These are phyloP conservation scores for Percina caprodes DNA, from an alignment of 2,113 vertebrate genomes.

Conservation along the genomic window DNA sequence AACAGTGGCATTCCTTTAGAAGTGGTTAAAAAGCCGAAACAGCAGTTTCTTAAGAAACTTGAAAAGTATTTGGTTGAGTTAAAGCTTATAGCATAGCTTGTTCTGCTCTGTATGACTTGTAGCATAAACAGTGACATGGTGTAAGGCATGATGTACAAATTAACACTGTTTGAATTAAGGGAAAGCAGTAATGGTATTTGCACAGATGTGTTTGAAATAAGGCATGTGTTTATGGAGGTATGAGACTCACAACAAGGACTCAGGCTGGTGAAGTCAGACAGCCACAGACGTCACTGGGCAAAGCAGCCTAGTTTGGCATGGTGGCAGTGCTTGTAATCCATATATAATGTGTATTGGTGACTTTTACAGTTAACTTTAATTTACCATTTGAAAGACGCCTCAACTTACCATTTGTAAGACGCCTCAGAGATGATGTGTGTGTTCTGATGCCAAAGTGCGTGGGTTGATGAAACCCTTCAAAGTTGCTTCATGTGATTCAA, in stretches of 20 bases:
- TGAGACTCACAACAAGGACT: slow-evolving; percentile 11
- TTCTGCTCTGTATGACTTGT: slow-evolving; percentile 50
- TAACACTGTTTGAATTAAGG: slow-evolving; percentile 53
- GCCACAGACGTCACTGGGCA: slow-evolving; percentile 53
- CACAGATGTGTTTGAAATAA: slow-evolving; percentile 45
- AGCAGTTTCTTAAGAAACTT: slow-evolving; percentile 44
- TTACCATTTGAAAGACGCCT: slow-evolving; percentile 45
- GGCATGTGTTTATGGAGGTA: slow-evolving; percentile 32
- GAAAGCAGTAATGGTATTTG: slow-evolving; percentile 14
- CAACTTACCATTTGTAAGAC: slow-evolving; percentile 27
- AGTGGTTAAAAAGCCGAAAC: slow-evolving; percentile 54
- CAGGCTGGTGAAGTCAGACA: slow-evolving; percentile 30
- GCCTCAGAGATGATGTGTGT: slow-evolving; percentile 50
- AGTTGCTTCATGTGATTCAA: slow-evolving; percentile 35
- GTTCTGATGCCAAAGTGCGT: slow-evolving; percentile 56
- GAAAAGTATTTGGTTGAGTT: slow-evolving; percentile 20
- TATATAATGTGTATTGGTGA: slow-evolving; percentile 48
- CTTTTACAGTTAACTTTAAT: slow-evolving; percentile 64
- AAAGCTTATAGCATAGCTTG: slow-evolving; percentile 55
- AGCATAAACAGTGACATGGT: slow-evolving; percentile 67
- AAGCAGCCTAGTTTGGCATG: slow-evolving; percentile 31
- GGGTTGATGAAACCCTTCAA: slow-evolving; percentile 27
- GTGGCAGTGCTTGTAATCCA: slow-evolving; percentile 54
- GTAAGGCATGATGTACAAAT: slow-evolving; percentile 40
- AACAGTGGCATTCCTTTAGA: slow-evolving; percentile 66